Base-by-base conservation (phyloP, 2,797 vertebrate genomes). In the Paguma larvata region DNA sequence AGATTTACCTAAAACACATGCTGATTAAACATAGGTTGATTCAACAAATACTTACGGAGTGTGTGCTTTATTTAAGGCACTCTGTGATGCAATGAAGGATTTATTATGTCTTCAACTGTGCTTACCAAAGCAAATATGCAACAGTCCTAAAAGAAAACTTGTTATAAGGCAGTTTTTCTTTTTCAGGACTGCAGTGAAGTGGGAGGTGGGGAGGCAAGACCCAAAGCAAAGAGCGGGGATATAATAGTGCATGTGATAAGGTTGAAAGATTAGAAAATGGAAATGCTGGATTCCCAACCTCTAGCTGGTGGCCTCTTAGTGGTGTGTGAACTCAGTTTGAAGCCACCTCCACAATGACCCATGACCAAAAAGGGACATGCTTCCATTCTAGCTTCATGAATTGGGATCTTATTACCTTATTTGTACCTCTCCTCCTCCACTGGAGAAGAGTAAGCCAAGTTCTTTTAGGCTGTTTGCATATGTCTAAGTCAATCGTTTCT, bases 21-120 rank as follows among this genome's bases (percentile, higher is more conserved):
- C 92, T 92, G 95, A 96, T 95, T 95, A 96, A 97, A 97, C 86
- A 91, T 73, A 90, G 59, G 48, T 96, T 0, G 3, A 91, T 92
- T 97, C 92, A 94, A 92, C 95, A 97, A 96, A 97, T 91, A 97
- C 94, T 98, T 91, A 92, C 89, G 93, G 73, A 83, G 80, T 70
- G 14, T 96, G 78, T 83, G 53, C 73, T 94, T 68, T 91, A 91
- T 85, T 89, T 85, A 90, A 88, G 73, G 82, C 53, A 96, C 30
- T 95, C 46, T 27, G 62, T 41, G 92, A 88, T 85, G 85, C 95
- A 98, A 94, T 96, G 88, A 96, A 96, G 46, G 53, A 34, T 92
- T 95, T 90, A 56, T 59, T 44, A 13, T 51, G 51, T 75, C 95
- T 95, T 97, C 95, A 96, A 67, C 94, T 96, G 97, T 79, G 95